phyloP scores from a whole-genome alignment of 2,113 vertebrate genomes.

The Gila orcuttii region DNA sequence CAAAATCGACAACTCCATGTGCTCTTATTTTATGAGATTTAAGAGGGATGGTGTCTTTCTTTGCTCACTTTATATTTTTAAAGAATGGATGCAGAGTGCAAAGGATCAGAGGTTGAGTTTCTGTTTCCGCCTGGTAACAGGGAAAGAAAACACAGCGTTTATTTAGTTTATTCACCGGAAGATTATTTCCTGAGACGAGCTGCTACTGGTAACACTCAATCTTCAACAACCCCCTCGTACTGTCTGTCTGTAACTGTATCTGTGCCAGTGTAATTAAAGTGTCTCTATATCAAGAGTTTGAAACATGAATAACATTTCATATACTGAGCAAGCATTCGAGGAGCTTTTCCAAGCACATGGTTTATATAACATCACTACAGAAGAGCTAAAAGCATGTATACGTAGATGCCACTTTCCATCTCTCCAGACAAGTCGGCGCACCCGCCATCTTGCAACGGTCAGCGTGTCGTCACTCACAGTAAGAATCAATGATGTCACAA shows the following conservation, averaged over 20 bases:
- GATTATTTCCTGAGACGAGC: not conserved
- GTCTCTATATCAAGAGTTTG: constrained; percentile 27
- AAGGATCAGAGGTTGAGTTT: not conserved
- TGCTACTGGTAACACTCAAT: not conserved
- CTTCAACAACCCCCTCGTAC: not conserved
- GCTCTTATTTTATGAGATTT: not conserved
- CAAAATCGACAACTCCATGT: not conserved
- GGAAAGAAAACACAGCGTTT: not conserved
- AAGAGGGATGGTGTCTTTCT: not conserved
- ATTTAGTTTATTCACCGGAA: not conserved
- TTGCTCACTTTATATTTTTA: not conserved
- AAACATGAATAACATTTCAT: constrained; percentile 31
- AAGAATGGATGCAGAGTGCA: not conserved
- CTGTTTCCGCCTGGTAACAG: not conserved
- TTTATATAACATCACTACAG: constrained; percentile 9
- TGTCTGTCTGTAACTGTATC: constrained; percentile 25
- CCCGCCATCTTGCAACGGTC: too few species aligned
- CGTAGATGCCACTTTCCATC: too few species aligned
- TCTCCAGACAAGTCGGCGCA: too few species aligned
- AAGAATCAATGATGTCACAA: too few species aligned
- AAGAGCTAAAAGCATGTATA: not conserved
- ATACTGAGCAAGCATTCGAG: constrained; percentile 31
- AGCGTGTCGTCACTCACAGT: too few species aligned
- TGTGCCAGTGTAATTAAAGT: constrained; percentile 25
- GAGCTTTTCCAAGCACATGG: constrained; percentile 17